Percentiles rank a stretch among this genome's conserved stretches.
phyloP scores from a whole-genome alignment of 2,888 invertebrate species.

The Thalpophila matura region DNA sequence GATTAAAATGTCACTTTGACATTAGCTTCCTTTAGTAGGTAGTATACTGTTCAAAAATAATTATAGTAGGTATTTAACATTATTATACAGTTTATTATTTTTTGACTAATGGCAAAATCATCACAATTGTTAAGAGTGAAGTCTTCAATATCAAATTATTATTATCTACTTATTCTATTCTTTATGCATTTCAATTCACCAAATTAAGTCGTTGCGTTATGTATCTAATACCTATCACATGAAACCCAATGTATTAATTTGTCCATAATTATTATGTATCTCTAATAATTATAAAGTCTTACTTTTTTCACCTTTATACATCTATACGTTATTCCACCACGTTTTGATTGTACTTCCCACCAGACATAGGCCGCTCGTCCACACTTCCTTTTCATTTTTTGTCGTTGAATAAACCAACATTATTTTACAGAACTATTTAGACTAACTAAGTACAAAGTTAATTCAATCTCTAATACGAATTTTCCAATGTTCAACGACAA shows the following conservation, averaged over 20 bases:
- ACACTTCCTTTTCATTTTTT: constrained; percentile 69
- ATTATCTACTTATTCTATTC: constrained; percentile 63
- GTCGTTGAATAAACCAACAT: constrained; percentile 69
- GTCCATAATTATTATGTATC: constrained; percentile 67
- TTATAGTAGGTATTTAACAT: constrained; percentile 57
- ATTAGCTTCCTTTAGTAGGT: constrained; percentile 77
- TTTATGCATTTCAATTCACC: constrained; percentile 76
- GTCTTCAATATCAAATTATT: constrained; percentile 64
- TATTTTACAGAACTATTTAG: too few species aligned
- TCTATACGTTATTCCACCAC: constrained; percentile 66
- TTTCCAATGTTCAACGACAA: constrained; percentile 66
- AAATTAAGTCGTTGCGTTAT: constrained; percentile 60
- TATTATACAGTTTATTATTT: constrained; percentile 71
- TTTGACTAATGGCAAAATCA: constrained; percentile 90
- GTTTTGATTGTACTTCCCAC: constrained; percentile 71
- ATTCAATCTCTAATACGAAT: neutral
- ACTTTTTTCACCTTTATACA: constrained; percentile 74
- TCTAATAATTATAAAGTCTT: constrained; percentile 64
- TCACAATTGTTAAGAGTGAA: constrained; percentile 89
- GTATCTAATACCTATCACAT: constrained; percentile 62
- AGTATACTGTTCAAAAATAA: constrained; percentile 68
- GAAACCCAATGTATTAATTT: constrained; percentile 62
- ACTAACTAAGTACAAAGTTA: neutral
- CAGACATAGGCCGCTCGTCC: constrained; percentile 72
- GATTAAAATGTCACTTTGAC: constrained; percentile 67